Evolutionary conservation across 1,140 invertebrate genomes (phyloP).

Genomic region (Drosophila micromelanica): DNA sequence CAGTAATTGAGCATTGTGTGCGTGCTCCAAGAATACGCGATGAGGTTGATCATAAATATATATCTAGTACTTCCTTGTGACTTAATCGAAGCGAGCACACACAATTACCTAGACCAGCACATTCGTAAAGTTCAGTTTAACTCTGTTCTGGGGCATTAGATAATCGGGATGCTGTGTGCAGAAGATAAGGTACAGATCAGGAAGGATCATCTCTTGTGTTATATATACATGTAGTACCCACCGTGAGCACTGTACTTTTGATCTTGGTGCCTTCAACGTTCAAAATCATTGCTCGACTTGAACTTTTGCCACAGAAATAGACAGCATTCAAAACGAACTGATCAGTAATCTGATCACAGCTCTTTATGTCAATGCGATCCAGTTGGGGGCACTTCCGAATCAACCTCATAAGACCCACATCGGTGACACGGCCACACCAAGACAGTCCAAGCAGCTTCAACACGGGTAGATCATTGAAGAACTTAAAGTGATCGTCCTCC

Average conservation of each 20-base stretch:
- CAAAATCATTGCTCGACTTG: constrained; percentile 29
- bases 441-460: constrained; percentile 36
- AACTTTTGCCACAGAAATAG: constrained; percentile 42
- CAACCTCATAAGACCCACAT: constrained; percentile 53
- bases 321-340: constrained; percentile 62
- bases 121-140: constrained; percentile 58
- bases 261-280: constrained; percentile 57
- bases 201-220: not conserved
- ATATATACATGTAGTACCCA: constrained; percentile 5
- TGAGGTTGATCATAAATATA: constrained; percentile 56
- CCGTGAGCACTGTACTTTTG: constrained; percentile 23
- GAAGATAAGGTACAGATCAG: too few species aligned
- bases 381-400: constrained; percentile 48
- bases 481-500: constrained; percentile 66
- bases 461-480: constrained; percentile 52
- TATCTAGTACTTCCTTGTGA: constrained; percentile 56
- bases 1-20: constrained; percentile 67
- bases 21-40: not conserved
- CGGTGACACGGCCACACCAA: constrained; percentile 49
- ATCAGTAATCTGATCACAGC: constrained; percentile 57
- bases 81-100: not conserved
- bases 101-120: not conserved
- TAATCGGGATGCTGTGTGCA: constrained; percentile 54
- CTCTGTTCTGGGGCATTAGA: constrained; percentile 43
- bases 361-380: constrained; percentile 41